A percentile compares a stretch with the other conserved stretches of the same genome.
Evolutionary conservation across 2,113 vertebrate species (phyloP).

Genomic region (Notothenia rossii): DNA sequence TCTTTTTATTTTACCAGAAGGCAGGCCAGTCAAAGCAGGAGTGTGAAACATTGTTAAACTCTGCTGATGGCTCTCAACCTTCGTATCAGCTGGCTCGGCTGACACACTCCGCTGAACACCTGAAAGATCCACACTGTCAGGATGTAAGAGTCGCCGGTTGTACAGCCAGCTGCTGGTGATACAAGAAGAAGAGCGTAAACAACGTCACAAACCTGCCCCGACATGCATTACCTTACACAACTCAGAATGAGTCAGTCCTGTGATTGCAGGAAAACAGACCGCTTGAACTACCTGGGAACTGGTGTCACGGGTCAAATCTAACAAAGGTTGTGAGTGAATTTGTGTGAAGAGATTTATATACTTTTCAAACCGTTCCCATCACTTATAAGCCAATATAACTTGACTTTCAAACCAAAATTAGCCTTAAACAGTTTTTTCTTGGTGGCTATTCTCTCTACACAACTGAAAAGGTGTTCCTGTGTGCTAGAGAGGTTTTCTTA

Average conservation of each 20-base stretch:
- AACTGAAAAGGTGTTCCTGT: conserved; percentile 15
- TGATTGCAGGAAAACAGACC: conserved; percentile 16
- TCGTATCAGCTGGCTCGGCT: conserved; percentile 60
- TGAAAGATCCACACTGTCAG: conserved; percentile 71
- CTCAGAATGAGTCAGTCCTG: conserved; percentile 57
- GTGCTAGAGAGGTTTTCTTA: conserved; percentile 41
- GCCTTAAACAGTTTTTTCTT: conserved; percentile 24
- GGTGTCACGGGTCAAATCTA: conserved; percentile 58
- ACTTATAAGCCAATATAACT: conserved; percentile 25
- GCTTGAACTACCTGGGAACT: conserved; percentile 49
- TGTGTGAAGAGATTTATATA: not conserved
- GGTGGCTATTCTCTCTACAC: conserved; percentile 23
- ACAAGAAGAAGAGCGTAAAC: conserved; percentile 33
- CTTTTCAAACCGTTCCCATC: conserved; percentile 39
- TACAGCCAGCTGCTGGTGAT: conserved; percentile 62
- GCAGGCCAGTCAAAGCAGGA: conserved; percentile 40
- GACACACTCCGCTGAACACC: conserved; percentile 65
- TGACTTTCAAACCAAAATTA: conserved; percentile 24
- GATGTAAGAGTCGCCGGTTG: conserved; percentile 19
- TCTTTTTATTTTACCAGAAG: not conserved
- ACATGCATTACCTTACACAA: conserved; percentile 71
- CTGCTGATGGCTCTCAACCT: conserved; percentile 71
- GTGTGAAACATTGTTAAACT: conserved; percentile 56
- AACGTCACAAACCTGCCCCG: conserved; percentile 54
- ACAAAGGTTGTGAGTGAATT: conserved; percentile 16